These are phyloP conservation scores for Thereuonema tuberculata DNA, from an alignment of 1,140 invertebrate species.

Conservation along the genomic window DNA sequence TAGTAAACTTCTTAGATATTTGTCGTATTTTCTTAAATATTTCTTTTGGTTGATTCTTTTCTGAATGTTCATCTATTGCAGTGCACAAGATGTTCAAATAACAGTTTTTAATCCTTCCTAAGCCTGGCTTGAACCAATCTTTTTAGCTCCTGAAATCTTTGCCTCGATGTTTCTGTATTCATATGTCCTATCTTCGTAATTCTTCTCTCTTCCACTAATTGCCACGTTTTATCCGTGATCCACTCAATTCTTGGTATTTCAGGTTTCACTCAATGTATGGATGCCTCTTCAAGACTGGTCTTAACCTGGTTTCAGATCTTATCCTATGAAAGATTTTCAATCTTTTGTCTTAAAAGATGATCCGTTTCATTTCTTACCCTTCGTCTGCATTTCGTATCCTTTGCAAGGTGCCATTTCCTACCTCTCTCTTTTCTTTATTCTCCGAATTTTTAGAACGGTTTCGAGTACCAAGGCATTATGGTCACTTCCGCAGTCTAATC, in stretches of 20 bases:
- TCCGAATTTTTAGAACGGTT: neutral
- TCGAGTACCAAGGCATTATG: neutral
- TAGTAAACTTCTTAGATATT: no score
- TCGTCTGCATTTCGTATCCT: neutral
- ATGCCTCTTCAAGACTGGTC: neutral
- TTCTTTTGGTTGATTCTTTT: no score
- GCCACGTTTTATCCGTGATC: neutral
- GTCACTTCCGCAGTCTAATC: neutral
- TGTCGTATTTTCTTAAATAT: no score
- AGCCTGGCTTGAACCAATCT: neutral
- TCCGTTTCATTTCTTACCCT: neutral
- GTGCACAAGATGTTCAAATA: no score
- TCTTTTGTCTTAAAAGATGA: neutral
- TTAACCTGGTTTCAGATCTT: neutral
- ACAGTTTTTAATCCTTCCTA: no score
- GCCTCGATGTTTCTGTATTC: neutral
- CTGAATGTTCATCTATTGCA: no score
- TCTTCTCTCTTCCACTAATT: neutral
- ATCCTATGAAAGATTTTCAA: neutral
- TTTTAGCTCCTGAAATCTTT: neutral
- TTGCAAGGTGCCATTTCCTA: neutral
- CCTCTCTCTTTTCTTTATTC: neutral
- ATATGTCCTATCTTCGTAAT: neutral
- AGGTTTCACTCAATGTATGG: neutral
- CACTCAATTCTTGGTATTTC: neutral